A percentile compares a stretch with the other conserved stretches of the same genome.
phyloP scores from a whole-genome alignment of 2,797 vertebrate species.

The Rhincodon typus region DNA sequence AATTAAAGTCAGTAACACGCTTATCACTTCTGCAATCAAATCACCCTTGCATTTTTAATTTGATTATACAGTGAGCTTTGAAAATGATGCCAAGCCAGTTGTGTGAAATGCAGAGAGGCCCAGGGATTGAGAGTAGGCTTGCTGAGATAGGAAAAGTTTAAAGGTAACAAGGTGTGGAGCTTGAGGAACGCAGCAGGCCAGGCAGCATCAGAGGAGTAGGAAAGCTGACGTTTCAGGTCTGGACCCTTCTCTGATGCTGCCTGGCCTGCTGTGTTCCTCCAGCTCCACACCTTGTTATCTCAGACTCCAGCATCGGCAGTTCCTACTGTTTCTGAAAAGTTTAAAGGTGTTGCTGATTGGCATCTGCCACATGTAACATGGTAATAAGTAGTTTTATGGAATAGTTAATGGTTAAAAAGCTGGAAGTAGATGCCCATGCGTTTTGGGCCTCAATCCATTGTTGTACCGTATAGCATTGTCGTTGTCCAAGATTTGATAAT shows the following conservation, averaged over 20 bases:
- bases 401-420: not conserved
- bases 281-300: too few species aligned
- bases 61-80: too few species aligned
- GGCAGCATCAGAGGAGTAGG: too few species aligned
- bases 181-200: too few species aligned
- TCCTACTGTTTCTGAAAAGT: not conserved
- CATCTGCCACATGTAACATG: not conserved
- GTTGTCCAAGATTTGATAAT: not conserved
- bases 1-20: not conserved
- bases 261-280: too few species aligned
- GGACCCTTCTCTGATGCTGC: too few species aligned
- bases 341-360: not conserved
- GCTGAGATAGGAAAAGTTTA: not conserved
- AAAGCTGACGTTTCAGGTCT: too few species aligned
- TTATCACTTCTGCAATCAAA: not conserved
- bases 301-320: too few species aligned
- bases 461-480: not conserved
- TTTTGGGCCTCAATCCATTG: not conserved
- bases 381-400: not conserved
- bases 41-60: not conserved
- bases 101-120: not conserved
- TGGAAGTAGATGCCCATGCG: not conserved
- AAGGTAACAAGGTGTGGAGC: not conserved
- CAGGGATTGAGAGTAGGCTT: not conserved
- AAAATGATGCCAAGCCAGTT: not conserved